Percentiles rank a stretch among this genome's conserved stretches.
These are phyloP conservation scores for Heliocidaris erythrogramma DNA, from an alignment of 35 echinoderm and acorn worm genomes.

Conservation along the genomic window DNA sequence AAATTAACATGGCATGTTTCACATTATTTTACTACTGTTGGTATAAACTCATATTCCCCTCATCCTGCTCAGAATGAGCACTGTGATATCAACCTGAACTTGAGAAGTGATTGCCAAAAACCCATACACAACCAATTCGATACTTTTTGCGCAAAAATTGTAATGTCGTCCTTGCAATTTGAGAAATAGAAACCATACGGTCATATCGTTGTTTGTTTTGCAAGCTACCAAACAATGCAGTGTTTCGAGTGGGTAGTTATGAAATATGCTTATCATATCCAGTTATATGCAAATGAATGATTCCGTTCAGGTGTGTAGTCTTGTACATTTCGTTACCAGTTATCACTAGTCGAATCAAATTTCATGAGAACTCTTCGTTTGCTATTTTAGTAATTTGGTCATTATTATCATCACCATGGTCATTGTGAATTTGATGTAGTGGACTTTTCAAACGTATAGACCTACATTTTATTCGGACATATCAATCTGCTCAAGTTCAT, in stretches of 20 bases:
- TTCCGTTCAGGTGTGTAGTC: neutral
- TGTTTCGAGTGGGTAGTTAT: constrained; percentile 3
- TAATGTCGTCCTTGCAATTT: neutral
- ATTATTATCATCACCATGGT: too few relatives aligned
- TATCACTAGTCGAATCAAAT: too few relatives aligned
- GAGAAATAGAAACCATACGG: neutral
- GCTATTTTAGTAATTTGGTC: too few relatives aligned
- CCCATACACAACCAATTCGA: neutral
- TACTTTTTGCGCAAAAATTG: neutral
- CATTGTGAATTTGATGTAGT: too few relatives aligned
- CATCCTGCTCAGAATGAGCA: too few relatives aligned
- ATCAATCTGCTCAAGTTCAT: too few relatives aligned
- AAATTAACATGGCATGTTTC: neutral
- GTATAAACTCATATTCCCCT: neutral
- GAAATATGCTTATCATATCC: neutral
- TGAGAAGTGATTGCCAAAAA: neutral
- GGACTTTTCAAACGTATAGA: too few relatives aligned
- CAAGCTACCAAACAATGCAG: neutral
- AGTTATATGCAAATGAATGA: neutral
- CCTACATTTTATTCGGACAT: too few relatives aligned
- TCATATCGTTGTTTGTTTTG: neutral
- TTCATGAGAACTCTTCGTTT: too few relatives aligned
- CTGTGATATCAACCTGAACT: neutral
- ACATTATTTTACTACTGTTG: neutral
- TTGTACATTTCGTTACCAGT: neutral